A percentile compares a stretch with the other conserved stretches of the same genome.
phyloP scores from a whole-genome alignment of 2,888 invertebrate genomes.

The Catocala sponsa region DNA sequence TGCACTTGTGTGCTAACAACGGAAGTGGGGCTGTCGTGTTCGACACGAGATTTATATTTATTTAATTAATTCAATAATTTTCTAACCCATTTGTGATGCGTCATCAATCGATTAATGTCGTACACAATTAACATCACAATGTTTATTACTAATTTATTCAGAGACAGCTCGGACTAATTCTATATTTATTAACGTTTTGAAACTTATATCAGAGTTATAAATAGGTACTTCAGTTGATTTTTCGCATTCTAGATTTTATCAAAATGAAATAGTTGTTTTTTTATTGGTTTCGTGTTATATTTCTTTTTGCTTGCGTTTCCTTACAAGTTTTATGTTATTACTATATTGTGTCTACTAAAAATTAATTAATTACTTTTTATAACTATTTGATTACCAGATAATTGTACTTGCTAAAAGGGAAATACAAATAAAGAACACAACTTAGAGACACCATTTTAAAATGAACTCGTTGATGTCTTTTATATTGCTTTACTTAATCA shows the following conservation, averaged over 20 bases:
- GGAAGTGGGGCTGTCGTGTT: slow-evolving; percentile 66
- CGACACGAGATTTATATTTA: slow-evolving; percentile 60
- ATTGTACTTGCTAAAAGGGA: too few relatives aligned
- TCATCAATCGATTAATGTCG: slow-evolving; percentile 31
- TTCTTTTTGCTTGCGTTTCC: too few relatives aligned
- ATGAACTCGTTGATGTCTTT: slow-evolving; percentile 59
- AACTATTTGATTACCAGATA: too few relatives aligned
- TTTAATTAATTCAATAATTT: slow-evolving; percentile 49
- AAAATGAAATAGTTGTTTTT: too few relatives aligned
- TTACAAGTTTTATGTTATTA: too few relatives aligned
- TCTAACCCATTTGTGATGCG: slow-evolving; percentile 33
- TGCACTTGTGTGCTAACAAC: slow-evolving; percentile 65
- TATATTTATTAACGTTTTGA: neutral
- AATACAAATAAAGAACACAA: slow-evolving; percentile 1
- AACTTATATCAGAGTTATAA: neutral
- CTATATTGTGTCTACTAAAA: too few relatives aligned
- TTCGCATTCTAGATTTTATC: too few relatives aligned
- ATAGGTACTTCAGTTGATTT: too few relatives aligned
- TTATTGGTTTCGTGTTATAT: too few relatives aligned
- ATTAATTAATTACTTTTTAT: too few relatives aligned
- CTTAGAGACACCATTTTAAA: slow-evolving; percentile 8
- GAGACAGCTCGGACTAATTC: neutral
- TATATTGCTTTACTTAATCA: neutral
- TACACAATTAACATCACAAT: slow-evolving; percentile 19
- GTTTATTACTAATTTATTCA: slow-evolving; percentile 38